Evolutionary conservation across 1,140 invertebrate genomes (phyloP), one percentile per base, ranked within the genome.

Genomic region (Drosophila santomea): DNA sequence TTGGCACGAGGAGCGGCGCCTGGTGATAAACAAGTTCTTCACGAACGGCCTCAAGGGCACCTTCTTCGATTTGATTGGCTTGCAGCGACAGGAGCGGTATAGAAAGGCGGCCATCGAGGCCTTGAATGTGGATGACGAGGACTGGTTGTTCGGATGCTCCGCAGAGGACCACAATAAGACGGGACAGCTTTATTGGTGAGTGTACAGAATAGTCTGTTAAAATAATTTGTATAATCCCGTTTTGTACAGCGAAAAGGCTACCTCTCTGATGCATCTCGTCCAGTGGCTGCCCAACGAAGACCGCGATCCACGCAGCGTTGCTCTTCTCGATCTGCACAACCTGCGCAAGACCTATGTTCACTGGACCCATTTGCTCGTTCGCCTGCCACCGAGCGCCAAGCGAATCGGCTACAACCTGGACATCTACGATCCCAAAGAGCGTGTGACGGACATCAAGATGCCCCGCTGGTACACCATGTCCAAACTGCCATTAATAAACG

Each of bases 101-200:
- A 80, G 75, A 39, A 88, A 89, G 48, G 52, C 78, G 12, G 60
- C 79, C 32, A 78, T 88, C 38, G 84, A 88, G 44, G 80, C 69
- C 0, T 12, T 89, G 2, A 95, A 96, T 90, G 93, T 96, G 7
- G 93, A 95, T 73, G 43, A 93, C 17, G 93, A 92, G 47, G 94
- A 96, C 74, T 97, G 96, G 96, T 88, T 97, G 17, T 97, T 95
- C 85, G 95, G 94, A 17, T 97, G 96, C 88, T 93, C 93, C 36
- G 94, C 95, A 5, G 93, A 93, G 48, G 91, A 85, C 12, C 80
- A 94, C 15, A 88, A 74, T 15, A 48, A 93, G 58, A 93, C 92
- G 23, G 91, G 93, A 7, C 93, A 93, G 56, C 93, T 94, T 92
- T 93, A 94, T 85, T 96, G 96, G 96, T 96, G 11, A 32, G 32